Conservation (phyloP, 1,140 invertebrate species). For the Drosophila arawakana region DNA sequence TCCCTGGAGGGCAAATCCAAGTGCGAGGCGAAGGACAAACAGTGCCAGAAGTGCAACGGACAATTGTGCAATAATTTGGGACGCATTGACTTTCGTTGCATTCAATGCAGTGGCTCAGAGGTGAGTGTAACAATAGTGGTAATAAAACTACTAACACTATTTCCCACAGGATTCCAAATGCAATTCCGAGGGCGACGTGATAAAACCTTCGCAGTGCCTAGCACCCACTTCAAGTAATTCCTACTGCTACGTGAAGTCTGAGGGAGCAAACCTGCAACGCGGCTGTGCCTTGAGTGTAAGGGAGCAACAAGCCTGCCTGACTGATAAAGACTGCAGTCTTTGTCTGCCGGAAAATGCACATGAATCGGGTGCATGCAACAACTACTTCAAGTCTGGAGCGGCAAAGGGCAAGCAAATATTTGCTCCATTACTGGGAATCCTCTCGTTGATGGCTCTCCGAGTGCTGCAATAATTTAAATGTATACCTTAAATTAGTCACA, state of each 20-base stretch:
- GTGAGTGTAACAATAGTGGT: constrained; percentile 32
- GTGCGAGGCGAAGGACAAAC: constrained; percentile 43
- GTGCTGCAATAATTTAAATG: constrained; percentile 21
- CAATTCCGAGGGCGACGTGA: constrained; percentile 17
- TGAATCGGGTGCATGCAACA: constrained; percentile 61
- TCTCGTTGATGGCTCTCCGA: constrained; percentile 37
- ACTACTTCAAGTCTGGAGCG: constrained; percentile 45
- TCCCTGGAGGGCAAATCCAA: constrained; percentile 47
- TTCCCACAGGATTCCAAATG: constrained; percentile 48
- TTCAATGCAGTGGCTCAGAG: constrained; percentile 65
- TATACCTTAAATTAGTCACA: constrained; percentile 3
- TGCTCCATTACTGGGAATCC: constrained; percentile 32
- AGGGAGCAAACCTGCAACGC: constrained; percentile 26
- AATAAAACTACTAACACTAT: not conserved
- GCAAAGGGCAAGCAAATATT: constrained; percentile 23
- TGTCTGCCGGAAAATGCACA: constrained; percentile 57
- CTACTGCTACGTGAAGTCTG: constrained; percentile 72
- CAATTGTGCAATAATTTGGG: constrained; percentile 72
- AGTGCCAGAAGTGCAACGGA: constrained; percentile 68
- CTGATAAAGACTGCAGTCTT: constrained; percentile 55
- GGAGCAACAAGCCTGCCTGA: constrained; percentile 63
- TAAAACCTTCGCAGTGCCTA: constrained; percentile 53
- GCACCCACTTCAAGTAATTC: constrained; percentile 69
- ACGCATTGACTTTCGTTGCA: constrained; percentile 65
- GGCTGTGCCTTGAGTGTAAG: constrained; percentile 60